phyloP scores from a whole-genome alignment of 2,888 invertebrate genomes.

The Rotaria socialis region DNA sequence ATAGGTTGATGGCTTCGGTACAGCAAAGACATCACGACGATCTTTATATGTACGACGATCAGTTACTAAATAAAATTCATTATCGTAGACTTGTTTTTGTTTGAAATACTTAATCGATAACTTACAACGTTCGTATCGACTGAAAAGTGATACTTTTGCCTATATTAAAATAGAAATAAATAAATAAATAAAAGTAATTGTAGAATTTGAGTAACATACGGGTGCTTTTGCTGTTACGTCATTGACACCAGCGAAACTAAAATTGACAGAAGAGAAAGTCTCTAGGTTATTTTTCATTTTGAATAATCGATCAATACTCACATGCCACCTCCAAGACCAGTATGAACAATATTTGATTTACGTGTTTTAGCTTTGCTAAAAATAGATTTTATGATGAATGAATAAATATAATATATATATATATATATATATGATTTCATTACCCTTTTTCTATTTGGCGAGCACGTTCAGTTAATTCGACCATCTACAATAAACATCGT shows the following conservation, averaged over 20 bases:
- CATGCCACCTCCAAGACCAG: constrained; percentile 47
- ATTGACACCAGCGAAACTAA: constrained; percentile 40
- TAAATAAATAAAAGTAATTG: background rate
- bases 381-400: background rate
- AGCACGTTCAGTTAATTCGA: constrained; percentile 46
- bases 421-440: background rate
- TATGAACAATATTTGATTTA: constrained; percentile 47
- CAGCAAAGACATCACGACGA: constrained; percentile 41
- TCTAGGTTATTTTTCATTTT: background rate
- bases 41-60: constrained; percentile 46
- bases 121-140: constrained; percentile 44
- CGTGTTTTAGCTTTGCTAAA: constrained; percentile 46
- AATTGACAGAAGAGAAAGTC: background rate
- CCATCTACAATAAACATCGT: constrained; percentile 38
- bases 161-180: background rate
- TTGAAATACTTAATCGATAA: background rate
- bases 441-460: constrained; percentile 47
- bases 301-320: background rate
- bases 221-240: constrained; percentile 41
- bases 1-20: background rate
- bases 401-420: background rate
- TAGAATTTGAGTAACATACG: background rate
- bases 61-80: constrained; percentile 37
- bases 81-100: background rate
- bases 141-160: constrained; percentile 47